Conservation (phyloP, 1,140 invertebrate genomes). For the Eriocheir sinensis region DNA sequence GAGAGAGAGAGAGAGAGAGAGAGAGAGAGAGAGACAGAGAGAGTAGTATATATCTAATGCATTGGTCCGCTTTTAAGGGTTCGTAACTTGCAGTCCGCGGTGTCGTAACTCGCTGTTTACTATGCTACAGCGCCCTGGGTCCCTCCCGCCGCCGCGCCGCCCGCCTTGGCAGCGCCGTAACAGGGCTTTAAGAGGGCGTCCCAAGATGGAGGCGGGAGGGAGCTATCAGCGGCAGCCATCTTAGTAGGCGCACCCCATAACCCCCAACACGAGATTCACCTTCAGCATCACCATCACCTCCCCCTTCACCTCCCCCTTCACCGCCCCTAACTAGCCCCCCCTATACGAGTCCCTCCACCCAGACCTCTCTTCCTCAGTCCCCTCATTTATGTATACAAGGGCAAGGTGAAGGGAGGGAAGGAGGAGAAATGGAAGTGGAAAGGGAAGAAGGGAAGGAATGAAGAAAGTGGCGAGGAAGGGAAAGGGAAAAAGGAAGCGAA, state of each 20-base stretch:
- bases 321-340: neutral
- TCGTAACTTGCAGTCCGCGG: neutral
- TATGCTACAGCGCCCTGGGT: neutral
- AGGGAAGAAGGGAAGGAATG: too few relatives aligned
- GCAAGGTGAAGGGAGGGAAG: neutral
- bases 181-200: neutral
- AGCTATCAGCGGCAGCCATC: neutral
- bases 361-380: neutral
- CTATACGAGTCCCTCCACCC: neutral
- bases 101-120: neutral
- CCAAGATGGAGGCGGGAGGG: neutral
- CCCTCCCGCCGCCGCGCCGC: neutral
- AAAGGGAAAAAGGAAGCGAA: too few relatives aligned
- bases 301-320: neutral
- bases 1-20: slow-evolving; percentile 20
- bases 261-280: too few relatives aligned
- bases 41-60: slow-evolving; percentile 17
- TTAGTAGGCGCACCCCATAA: neutral
- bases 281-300: neutral
- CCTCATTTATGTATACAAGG: neutral
- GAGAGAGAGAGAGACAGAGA: neutral
- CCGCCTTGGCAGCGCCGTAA: neutral
- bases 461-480: too few relatives aligned
- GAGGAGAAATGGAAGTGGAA: neutral
- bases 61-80: neutral